Base-by-base conservation (phyloP, 2,888 invertebrate species). In the Troides helena region DNA sequence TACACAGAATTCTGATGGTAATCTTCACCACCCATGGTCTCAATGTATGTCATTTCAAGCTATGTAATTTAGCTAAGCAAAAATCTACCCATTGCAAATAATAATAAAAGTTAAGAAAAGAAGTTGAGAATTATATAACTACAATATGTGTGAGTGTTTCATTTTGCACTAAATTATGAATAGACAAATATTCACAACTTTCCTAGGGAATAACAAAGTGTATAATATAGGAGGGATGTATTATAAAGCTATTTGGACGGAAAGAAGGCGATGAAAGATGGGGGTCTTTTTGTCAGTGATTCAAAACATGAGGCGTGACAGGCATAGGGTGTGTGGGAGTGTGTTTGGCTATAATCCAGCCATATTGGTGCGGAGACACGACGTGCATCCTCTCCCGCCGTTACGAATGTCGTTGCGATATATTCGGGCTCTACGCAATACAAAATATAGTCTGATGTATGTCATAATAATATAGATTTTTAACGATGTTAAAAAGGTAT, bases 241-340 rank as follows among this genome's bases (percentile, higher is more conserved):
- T 78, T 80, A 81, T 83, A 80, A 83, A 85, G 79, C 78, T 81
- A 84, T 86, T 84, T 80, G 75, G 76, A 74, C 81, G 80, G 78
- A 85, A 85, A 86, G 85, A 80, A 81, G 75, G 76, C 77, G 80
- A 84, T 83, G 84, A 85, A 84, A 85, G 82, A 86, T 83, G 83
- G 80, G 53, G 81, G 79, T 78, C 77, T 82, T 86, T 83, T 84
- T 81, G 81, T 81, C 81, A 79, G 76, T 74, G 80, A 81, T 79
- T 85, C 80, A 81, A 82, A 84, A 84, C 78, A 81, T 65, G 79
- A 82, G 74, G 81, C 88, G 87, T 87, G 89, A 84, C 81, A 72
- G 74, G 87, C 83, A 83, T 87, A 73, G 73, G 71, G 73, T 79
- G 80, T 81, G 78, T 74, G 75, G 76, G 72, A 75, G 74, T 77